phyloP scores from a whole-genome alignment of 2,113 vertebrate species.

The Taxidea taxus region DNA sequence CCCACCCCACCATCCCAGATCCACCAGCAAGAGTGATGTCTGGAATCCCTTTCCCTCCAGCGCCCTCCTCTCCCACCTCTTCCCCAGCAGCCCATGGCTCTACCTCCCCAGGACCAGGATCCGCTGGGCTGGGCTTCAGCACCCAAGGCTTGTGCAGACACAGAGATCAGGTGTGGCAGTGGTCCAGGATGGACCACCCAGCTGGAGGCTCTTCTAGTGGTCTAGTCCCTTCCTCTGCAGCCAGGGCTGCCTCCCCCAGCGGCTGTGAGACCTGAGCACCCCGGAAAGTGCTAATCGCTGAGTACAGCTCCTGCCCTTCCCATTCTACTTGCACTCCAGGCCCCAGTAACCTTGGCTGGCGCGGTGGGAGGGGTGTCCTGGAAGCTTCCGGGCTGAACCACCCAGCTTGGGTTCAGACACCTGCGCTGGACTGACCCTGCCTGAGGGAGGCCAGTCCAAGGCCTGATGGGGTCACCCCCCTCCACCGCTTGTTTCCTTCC shows the following conservation, averaged over 20 bases:
- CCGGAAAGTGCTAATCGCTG: accelerated
- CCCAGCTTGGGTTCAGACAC: accelerated
- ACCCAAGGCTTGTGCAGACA: conserved; percentile 80
- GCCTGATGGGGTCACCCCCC: background rate
- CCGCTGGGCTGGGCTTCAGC: no score
- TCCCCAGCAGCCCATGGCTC: background rate
- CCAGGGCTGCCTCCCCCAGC: background rate
- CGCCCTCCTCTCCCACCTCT: accelerated
- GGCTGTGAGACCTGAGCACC: accelerated
- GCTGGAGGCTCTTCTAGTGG: accelerated
- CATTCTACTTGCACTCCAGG: conserved; percentile 70
- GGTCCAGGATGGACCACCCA: no score
- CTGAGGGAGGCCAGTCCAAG: accelerated
- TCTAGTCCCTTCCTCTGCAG: accelerated
- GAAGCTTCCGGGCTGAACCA: conserved; percentile 14
- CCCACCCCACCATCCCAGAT: no score
- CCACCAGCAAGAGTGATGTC: background rate
- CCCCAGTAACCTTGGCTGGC: conserved; percentile 78
- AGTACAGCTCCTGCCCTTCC: background rate
- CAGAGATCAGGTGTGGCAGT: conserved; percentile 80
- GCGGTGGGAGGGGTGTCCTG: conserved; percentile 80
- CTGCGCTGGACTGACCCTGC: background rate
- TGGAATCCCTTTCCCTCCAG: background rate
- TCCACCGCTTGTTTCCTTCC: background rate
- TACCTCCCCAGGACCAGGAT: background rate